Base-by-base conservation (phyloP, 2,797 vertebrate species). In the Cryptoblepharus egeriae region DNA sequence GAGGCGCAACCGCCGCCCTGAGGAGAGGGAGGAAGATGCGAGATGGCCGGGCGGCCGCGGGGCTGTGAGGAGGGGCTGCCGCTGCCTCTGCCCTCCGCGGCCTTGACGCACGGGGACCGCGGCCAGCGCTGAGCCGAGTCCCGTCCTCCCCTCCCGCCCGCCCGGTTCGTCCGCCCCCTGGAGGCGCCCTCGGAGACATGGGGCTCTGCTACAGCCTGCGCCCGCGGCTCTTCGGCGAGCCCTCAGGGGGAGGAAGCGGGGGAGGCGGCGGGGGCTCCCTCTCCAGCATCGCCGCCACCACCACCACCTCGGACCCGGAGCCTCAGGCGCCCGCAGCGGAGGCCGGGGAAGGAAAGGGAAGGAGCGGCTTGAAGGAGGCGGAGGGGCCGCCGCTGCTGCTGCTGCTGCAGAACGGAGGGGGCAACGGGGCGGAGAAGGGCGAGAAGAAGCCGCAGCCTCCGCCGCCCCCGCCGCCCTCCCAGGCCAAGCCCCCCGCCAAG, bases 201-300 rank as follows among this genome's bases (percentile, higher is more conserved):
- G 98, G 98, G 95, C 96, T 98, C 95, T 99, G 98, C 94, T 98
- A 98, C 95, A 98, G 98, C 90, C 93, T 99, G 94, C 97, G 98
- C 93, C 98, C 98, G 93, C 97, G 98, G 95, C 96, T 98, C 91
- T 98, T 98, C 93, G 97, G 98, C 88, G 97, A 97, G 89, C 93
- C 97, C 87, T 42, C 39, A n/a, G n/a, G n/a, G n/a, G n/a, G n/a
- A n/a, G 63, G 26, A 28, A 30, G 71, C 4, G 15, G 95, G 87
- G 97, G 97, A 77, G 96, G 96, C 84, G 95, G 96, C 90, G 96
- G 95, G 84, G 95, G 96, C 91, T 95, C 96, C 84, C 84, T 90
- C 88, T 96, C 96, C 91, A 89, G 39, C 64, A 35, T 86, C 60
- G 83, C 89, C 69, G 91, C 91, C 80, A 96, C 96, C 69, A 84